A percentile compares a stretch with the other conserved stretches of the same genome.
Evolutionary conservation across 2,797 vertebrate genomes (phyloP).

Genomic region (Epinephelus malabaricus): DNA sequence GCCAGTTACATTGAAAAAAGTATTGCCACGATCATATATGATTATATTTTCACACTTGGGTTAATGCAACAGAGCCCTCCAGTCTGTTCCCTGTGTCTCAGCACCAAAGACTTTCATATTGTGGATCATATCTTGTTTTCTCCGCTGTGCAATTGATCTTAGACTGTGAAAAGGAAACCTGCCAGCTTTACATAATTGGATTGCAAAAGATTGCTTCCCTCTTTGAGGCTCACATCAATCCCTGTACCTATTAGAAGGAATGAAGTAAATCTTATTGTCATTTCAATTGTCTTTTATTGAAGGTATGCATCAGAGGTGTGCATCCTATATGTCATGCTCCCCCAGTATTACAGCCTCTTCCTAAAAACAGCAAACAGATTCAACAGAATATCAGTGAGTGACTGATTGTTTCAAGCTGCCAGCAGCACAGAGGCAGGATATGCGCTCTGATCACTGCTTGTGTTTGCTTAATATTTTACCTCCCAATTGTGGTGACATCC

Average conservation of each 20-base stretch:
- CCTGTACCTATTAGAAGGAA: constrained; percentile 76
- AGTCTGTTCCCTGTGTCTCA: constrained; percentile 18
- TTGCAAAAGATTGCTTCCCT: constrained; percentile 79
- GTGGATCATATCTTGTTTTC: constrained; percentile 68
- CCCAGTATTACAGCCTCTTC: constrained; percentile 53
- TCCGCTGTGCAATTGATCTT: constrained; percentile 69
- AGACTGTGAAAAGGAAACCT: constrained; percentile 71
- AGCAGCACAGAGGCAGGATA: constrained; percentile 10
- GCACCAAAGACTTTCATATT: constrained; percentile 40
- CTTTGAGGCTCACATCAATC: constrained; percentile 74
- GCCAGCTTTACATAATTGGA: constrained; percentile 82
- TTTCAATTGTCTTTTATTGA: constrained; percentile 83
- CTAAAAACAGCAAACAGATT: constrained; percentile 51
- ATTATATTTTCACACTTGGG: constrained; percentile 1
- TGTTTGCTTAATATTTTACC: constrained; percentile 24
- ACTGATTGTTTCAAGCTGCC: constrained; percentile 41
- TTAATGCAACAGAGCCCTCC: constrained; percentile 27
- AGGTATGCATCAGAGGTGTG: constrained; percentile 71
- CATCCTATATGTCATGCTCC: constrained; percentile 56
- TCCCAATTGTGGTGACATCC: constrained; percentile 4
- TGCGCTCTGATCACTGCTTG: constrained; percentile 11
- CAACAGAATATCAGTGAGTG: constrained; percentile 49
- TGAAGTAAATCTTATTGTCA: constrained; percentile 82
- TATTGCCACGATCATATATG: constrained; percentile 1
- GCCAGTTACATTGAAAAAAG: constrained; percentile 10